phyloP scores from a whole-genome alignment of 53 echinoderm and acorn worm genomes.

The Apostichopus leukothele region DNA sequence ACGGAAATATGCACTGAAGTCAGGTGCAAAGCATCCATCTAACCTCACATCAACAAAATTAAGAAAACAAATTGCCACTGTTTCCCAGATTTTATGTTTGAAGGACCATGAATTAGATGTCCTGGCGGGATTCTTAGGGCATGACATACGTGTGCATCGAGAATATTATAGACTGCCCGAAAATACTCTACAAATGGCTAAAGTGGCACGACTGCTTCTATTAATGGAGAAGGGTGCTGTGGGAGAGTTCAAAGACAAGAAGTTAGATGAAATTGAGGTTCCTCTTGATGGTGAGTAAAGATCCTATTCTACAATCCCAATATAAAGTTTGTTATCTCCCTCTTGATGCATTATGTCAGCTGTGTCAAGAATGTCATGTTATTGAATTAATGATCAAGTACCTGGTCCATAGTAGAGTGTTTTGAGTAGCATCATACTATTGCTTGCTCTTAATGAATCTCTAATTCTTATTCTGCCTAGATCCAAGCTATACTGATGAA shows the following conservation, averaged over 20 bases:
- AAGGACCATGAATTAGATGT: constrained; percentile 6
- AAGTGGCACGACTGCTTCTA: constrained; percentile 6
- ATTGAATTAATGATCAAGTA: too few relatives aligned
- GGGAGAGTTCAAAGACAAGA: not conserved
- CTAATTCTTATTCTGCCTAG: too few relatives aligned
- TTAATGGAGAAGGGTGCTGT: constrained; percentile 20
- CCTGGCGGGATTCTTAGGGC: constrained; percentile 3
- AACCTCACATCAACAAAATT: constrained; percentile 8
- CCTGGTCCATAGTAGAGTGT: too few relatives aligned
- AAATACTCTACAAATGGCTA: constrained; percentile 15
- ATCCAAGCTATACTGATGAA: too few relatives aligned
- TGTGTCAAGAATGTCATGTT: too few relatives aligned
- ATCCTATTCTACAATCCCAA: too few relatives aligned
- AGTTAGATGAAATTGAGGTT: constrained; percentile 7
- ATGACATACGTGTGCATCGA: constrained; percentile 4
- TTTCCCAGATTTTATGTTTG: not conserved
- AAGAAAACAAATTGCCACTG: constrained; percentile 16
- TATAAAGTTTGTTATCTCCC: too few relatives aligned
- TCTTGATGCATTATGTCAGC: too few relatives aligned
- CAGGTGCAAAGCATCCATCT: not conserved
- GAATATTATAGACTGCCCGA: constrained; percentile 30
- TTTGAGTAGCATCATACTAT: too few relatives aligned
- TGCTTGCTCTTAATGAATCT: too few relatives aligned
- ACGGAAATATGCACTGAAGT: not conserved
- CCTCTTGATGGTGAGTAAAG: constrained; percentile 23